These are phyloP conservation scores for Catocala nupta DNA, from an alignment of 2,888 invertebrate species.

Conservation along the genomic window DNA sequence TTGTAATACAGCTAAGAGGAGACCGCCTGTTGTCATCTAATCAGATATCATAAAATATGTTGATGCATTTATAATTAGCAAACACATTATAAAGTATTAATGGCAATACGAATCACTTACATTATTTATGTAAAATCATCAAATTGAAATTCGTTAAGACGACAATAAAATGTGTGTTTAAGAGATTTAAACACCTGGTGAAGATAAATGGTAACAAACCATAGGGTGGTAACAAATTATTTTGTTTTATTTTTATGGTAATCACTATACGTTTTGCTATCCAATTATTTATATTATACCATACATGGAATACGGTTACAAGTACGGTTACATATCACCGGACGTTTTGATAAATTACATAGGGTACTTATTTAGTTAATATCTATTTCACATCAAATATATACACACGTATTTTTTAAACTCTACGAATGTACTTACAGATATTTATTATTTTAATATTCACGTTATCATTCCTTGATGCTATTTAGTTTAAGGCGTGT, in stretches of 20 bases:
- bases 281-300: not conserved
- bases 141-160: constrained; percentile 14
- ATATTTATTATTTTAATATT: constrained; percentile 6
- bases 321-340: not conserved
- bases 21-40: constrained; percentile 7
- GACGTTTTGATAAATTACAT: not conserved
- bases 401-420: constrained; percentile 8
- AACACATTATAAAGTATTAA: too few relatives aligned
- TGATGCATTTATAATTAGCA: too few relatives aligned
- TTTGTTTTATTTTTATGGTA: constrained; percentile 35
- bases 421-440: constrained; percentile 2
- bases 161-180: constrained; percentile 5
- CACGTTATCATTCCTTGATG: constrained; percentile 3
- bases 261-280: constrained; percentile 8
- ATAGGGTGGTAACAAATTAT: constrained; percentile 42
- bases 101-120: too few relatives aligned
- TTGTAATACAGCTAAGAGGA: not conserved
- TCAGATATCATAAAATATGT: constrained; percentile 1
- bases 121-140: constrained; percentile 9
- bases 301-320: not conserved
- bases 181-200: not conserved
- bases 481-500: not conserved
- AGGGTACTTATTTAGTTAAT: not conserved
- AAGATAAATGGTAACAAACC: constrained; percentile 45
- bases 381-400: constrained; percentile 4